Evolutionary conservation across 2,797 vertebrate species (phyloP), one percentile per base, ranked within the genome.

Genomic region (Tenualosa thibaudeaui): DNA sequence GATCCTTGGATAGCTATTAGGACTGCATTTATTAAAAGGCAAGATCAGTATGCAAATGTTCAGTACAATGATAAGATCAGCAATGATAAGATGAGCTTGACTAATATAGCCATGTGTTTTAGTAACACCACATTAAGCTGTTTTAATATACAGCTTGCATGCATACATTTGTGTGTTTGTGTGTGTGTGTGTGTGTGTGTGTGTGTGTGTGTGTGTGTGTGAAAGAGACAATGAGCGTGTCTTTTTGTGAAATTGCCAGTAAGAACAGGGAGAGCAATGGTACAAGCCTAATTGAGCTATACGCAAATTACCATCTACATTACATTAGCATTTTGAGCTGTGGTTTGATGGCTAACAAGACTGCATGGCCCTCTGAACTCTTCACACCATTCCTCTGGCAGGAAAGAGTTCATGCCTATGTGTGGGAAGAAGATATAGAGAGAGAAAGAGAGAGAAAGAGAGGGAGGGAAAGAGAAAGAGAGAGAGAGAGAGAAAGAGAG

Each of bases 401-500:
- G 4, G 13, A 19, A 40, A 75, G 68, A 75, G 68, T 40, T 40
- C 12, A 75, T 4, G 5, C 19, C 56, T 58, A 58, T 7, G 19
- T 58, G 31, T 40, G 68, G 31, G 37, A 13, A 40, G 65, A 31
- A 71, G 31, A 71, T 26, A 71, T 26, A 71, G 31, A 71, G 65
- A 37, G 26, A 71, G n/a, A 26, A 1, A 26, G 24, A 26, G 24
- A 68, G 24, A 31, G 24, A 31, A 12, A 40, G 31, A 26, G 31
- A 40, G 31, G 15, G 31, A 65, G 62, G 26, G 26, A 17, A 15
- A 8, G 87, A 84, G 81, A 31, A 26, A 83, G 46, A 12, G 58
- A 75, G 84, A 86, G 3, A 17, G 19, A 8, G 87, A 84, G 81
- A 31, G 37, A 83, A 37, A 12, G 58, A 75, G 84, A 86, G 3